These are phyloP conservation scores for Periophthalmus modestus DNA, from an alignment of 2,113 vertebrate species.

Conservation along the genomic window DNA sequence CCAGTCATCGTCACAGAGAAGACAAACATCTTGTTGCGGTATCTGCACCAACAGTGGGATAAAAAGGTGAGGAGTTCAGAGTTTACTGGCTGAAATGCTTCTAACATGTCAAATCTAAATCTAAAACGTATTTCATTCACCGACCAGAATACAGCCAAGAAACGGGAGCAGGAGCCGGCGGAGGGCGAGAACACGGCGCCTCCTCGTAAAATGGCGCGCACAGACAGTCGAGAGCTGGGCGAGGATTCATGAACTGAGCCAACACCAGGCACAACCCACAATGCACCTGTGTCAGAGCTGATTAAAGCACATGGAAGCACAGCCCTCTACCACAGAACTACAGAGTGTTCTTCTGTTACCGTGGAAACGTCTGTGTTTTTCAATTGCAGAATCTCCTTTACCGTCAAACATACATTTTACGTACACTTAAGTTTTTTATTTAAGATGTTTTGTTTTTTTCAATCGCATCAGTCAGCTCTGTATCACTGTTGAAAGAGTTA, in stretches of 20 bases:
- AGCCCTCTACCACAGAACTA: conserved; percentile 18
- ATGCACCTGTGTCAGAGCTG: conserved; percentile 23
- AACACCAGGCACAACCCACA: conserved; percentile 35
- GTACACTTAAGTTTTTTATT: not conserved
- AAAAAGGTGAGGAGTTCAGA: conserved; percentile 83
- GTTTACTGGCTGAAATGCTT: not conserved
- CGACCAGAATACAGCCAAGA: conserved; percentile 88
- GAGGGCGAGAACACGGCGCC: conserved; percentile 85
- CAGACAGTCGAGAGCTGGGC: conserved; percentile 86
- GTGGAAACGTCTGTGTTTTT: not conserved
- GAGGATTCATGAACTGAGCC: conserved; percentile 84
- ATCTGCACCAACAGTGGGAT: conserved; percentile 96
- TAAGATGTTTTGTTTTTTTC: too few relatives aligned
- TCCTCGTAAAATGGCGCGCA: conserved; percentile 86
- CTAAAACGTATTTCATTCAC: not conserved
- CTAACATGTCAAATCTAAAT: not conserved
- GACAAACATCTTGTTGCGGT: conserved; percentile 93
- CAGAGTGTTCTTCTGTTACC: not conserved
- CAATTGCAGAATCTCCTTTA: not conserved
- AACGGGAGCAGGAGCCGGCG: conserved; percentile 89
- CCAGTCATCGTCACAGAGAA: conserved; percentile 97
- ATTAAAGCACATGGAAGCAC: conserved; percentile 27
- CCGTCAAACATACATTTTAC: not conserved
- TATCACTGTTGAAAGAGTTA: too few relatives aligned
- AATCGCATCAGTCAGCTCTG: not conserved